Evolutionary conservation across 2,113 vertebrate species (phyloP).

Genomic region (Physeter macrocephalus): DNA sequence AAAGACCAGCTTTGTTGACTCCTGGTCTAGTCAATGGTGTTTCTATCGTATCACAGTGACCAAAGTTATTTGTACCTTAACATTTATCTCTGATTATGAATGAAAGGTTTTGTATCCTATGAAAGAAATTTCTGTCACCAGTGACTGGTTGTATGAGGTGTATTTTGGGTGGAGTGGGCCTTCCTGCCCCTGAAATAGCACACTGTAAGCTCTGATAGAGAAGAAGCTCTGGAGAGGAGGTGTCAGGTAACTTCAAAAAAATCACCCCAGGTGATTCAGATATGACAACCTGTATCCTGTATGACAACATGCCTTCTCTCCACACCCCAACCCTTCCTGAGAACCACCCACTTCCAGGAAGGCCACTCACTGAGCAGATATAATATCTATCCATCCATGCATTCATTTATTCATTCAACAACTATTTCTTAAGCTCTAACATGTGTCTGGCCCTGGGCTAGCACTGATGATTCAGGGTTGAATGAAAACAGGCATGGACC

Average conservation of each 20-base stretch:
- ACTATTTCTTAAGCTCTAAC: neutral
- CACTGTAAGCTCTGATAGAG: neutral
- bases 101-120: neutral
- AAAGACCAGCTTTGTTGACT: neutral
- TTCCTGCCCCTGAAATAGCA: neutral
- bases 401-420: neutral
- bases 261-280: constrained; percentile 39
- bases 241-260: neutral
- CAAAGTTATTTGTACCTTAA: neutral
- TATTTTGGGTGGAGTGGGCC: neutral
- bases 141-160: neutral
- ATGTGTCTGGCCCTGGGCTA: neutral
- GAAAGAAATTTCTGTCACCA: neutral
- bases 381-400: neutral
- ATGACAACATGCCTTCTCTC: constrained; percentile 4
- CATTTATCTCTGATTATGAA: neutral
- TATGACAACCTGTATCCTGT: constrained; percentile 25
- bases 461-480: neutral
- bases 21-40: neutral
- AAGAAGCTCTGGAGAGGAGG: neutral
- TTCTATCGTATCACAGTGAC: neutral
- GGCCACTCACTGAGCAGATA: neutral
- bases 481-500: neutral
- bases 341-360: neutral
- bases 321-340: neutral